A percentile compares a stretch with the other conserved stretches of the same genome.
Conservation (phyloP, 1,140 invertebrate genomes). For the Bombus picipes region DNA sequence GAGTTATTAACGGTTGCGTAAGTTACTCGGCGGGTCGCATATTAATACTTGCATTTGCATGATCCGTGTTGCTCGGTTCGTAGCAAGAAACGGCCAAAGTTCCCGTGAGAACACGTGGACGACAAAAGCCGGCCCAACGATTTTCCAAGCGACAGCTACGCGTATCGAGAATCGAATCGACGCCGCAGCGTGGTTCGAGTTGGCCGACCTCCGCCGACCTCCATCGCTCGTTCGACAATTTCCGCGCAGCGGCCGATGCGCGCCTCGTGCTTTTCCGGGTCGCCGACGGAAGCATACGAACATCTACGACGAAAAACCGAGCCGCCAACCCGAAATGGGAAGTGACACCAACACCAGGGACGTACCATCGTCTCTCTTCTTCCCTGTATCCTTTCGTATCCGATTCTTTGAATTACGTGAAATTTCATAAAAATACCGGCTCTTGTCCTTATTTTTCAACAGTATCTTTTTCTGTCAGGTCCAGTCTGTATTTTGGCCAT, state of each 20-base stretch:
- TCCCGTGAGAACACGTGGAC: slow-evolving; percentile 1
- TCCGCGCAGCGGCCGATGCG: slow-evolving; percentile 2
- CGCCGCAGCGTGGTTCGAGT: neutral
- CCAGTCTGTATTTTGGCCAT: no score
- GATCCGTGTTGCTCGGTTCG: neutral
- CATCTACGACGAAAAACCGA: slow-evolving; percentile 18
- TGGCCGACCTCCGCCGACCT: slow-evolving; percentile 38
- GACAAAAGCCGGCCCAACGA: neutral
- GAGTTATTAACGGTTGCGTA: slow-evolving; percentile 30
- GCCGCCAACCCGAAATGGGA: slow-evolving; percentile 2
- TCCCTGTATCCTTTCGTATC: no score
- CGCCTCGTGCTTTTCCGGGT: slow-evolving; percentile 25
- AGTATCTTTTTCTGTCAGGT: no score
- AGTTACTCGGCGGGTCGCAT: neutral
- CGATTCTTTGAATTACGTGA: neutral
- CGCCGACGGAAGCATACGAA: neutral
- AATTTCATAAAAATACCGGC: neutral
- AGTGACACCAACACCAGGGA: neutral
- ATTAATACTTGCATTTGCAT: slow-evolving; percentile 34
- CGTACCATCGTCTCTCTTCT: neutral
- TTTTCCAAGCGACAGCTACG: neutral
- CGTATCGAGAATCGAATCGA: neutral
- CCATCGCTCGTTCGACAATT: slow-evolving; percentile 25
- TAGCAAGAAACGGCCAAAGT: neutral
- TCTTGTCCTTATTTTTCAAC: no score